Evolutionary conservation across 2,797 vertebrate genomes (phyloP), one percentile per base, ranked within the genome.

Genomic region (Peromyscus aztecus): DNA sequence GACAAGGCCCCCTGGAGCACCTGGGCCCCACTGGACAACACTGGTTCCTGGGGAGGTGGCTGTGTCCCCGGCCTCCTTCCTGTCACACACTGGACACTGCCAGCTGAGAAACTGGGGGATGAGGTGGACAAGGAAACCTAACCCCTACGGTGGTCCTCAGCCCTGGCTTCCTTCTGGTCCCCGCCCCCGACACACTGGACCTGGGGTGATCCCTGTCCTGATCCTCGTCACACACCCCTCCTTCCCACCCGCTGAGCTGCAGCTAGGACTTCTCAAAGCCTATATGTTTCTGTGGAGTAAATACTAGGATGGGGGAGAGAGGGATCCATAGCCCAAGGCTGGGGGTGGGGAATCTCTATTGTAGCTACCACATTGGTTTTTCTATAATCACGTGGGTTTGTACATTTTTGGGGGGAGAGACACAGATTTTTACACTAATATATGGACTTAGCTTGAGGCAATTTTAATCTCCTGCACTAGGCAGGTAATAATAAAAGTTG

Each of bases 351-450:
- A 77, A 77, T 97, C 92, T 97, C 92, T 94, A 21, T 97, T 1
- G 89, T 98, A 98, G 98, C 87, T 98, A 97, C 98, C 93, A 96
- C 98, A 94, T 98, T 98, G 97, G 98, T 97, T 99, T 98, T 99
- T 97, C 97, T 98, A 97, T 97, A 98, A 96, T 98, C 98, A 98
- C 98, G 98, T 97, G 98, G 98, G 97, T 99, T 96, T 99, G 99
- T 99, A 99, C 98, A 99, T 99, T 99, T 98, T 98, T 98, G 98
- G 87, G 98, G 98, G 93, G 96, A 97, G 95, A 98, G 98, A 99
- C 98, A 99, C 98, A 99, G 98, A 99, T 99, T 99, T 99, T 98
- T 99, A 99, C 98, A 99, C 98, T 99, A 99, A 99, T 99, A 99
- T 99, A 99, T 99, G 98, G 98, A 99, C 94, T 91, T 98, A 98